Percentiles rank a stretch among this genome's conserved stretches.
Evolutionary conservation across 1,140 invertebrate genomes (phyloP).

Genomic region (Drosophila bocqueti): DNA sequence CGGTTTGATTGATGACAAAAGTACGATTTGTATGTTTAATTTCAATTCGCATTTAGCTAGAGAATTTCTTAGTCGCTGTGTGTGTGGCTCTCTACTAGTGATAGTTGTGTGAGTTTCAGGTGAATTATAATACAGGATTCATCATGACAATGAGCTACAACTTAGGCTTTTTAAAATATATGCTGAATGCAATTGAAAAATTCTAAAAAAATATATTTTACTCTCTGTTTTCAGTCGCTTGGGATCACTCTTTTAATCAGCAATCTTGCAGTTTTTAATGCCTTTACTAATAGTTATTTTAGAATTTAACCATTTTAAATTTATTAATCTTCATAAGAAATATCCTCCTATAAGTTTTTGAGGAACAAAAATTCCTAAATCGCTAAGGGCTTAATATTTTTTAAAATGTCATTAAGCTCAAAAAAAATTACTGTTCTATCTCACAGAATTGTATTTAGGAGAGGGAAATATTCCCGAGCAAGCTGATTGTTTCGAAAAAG

Average conservation of each 20-base stretch:
- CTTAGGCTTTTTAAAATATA: constrained; percentile 5
- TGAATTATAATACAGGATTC: constrained; percentile 32
- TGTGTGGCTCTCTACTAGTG: constrained; percentile 47
- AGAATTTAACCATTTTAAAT: neutral
- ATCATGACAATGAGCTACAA: constrained; percentile 49
- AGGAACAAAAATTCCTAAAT: neutral
- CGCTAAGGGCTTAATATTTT: too few species aligned
- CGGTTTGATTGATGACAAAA: constrained; percentile 73
- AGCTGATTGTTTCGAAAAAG: constrained; percentile 1
- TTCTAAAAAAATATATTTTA: neutral
- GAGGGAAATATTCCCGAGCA: neutral
- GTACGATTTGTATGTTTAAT: constrained; percentile 75
- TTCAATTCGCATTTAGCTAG: constrained; percentile 47
- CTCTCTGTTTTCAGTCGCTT: neutral
- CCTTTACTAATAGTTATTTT: neutral
- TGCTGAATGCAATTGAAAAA: neutral
- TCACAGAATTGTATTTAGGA: neutral
- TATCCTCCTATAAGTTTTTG: neutral
- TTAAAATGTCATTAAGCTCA: neutral
- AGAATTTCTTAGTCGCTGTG: constrained; percentile 39
- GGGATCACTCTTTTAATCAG: neutral
- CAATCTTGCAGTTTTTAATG: neutral
- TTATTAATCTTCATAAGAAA: too few species aligned
- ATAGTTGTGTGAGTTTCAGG: constrained; percentile 34
- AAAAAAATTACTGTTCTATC: neutral